Evolutionary conservation across 2,888 invertebrate species (phyloP), one percentile per base, ranked within the genome.

Genomic region (Drosophila nigritarsus): DNA sequence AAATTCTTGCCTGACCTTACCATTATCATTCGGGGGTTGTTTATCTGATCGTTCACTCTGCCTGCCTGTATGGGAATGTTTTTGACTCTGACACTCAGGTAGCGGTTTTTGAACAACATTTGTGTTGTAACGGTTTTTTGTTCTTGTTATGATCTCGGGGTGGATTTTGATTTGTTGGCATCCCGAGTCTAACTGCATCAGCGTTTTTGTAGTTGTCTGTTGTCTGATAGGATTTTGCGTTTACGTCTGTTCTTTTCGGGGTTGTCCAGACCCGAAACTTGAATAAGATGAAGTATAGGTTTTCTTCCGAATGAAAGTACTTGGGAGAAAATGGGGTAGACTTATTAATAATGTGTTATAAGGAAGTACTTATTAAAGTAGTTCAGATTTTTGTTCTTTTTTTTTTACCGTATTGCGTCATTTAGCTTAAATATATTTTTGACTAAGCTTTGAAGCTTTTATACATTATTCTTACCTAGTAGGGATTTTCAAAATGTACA

Each of bases 1-100:
- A 82, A 64, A 59, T 66, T 83, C 68, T 77, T 36, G 78, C 50
- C 73, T 78, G 83, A 84, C 82, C 84, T 83, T 84, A 60, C 62
- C 65, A 48, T 49, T 45, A 45, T 58, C 58, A 9, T 24, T 42
- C 63, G 62, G 50, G 65, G 69, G 73, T 70, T 75, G 71, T 72
- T 82, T 75, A 59, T 61, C 55, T 53, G 45, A 29, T 49, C 69
- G 51, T 59, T 81, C 40, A 58, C 49, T 38, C 27, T 40, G 8
- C 18, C 20, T 27, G 32, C 27, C 66, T 64, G 78, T 65, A 77
- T 78, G 65, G 74, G 74, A 74, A 77, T 77, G 64, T 59, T 48
- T 32, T 32, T n/a, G 36, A 50, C 63, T 65, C 45, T 34, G 20
- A 29, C 49, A 66, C 59, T 73, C 86, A 83, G 82, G 81, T 85